Conservation (phyloP, 2,888 invertebrate species). For the Metacarcinus magister region DNA sequence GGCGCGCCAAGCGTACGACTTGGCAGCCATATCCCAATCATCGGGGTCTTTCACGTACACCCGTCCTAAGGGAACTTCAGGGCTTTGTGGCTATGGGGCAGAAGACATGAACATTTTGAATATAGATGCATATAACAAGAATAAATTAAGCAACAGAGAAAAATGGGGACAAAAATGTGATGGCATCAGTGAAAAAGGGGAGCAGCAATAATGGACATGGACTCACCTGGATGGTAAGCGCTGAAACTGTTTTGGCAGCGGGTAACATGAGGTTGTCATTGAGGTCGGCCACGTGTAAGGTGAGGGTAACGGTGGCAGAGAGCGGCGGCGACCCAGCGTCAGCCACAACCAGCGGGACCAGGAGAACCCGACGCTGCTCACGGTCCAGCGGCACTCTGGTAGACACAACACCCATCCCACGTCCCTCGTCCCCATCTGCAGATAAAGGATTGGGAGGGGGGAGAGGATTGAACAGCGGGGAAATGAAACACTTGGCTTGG, state of each 20-base stretch:
- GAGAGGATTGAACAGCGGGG: too few species aligned
- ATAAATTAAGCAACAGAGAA: too few species aligned
- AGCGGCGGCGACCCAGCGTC: constrained; percentile 67
- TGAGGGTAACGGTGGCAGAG: constrained; percentile 77
- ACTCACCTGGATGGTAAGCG: constrained; percentile 30
- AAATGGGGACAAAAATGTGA: too few species aligned
- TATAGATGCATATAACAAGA: too few species aligned
- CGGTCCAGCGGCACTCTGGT: constrained; percentile 70
- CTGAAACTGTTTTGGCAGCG: constrained; percentile 18
- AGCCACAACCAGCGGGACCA: constrained; percentile 71
- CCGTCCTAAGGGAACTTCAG: constrained; percentile 51
- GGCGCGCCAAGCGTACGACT: constrained; percentile 39
- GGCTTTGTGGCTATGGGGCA: not conserved
- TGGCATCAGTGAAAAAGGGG: too few species aligned
- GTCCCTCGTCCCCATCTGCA: constrained; percentile 56
- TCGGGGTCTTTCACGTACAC: constrained; percentile 62
- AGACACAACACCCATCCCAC: constrained; percentile 57
- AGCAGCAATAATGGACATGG: too few species aligned
- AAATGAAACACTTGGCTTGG: too few species aligned
- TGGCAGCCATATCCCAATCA: constrained; percentile 52
- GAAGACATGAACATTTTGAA: not conserved
- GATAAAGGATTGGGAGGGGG: not conserved
- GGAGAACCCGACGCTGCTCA: constrained; percentile 56
- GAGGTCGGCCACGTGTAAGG: constrained; percentile 63
- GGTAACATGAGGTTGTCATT: constrained; percentile 71